Conservation (phyloP, 2,888 invertebrate genomes). For the Morpho helenor region DNA sequence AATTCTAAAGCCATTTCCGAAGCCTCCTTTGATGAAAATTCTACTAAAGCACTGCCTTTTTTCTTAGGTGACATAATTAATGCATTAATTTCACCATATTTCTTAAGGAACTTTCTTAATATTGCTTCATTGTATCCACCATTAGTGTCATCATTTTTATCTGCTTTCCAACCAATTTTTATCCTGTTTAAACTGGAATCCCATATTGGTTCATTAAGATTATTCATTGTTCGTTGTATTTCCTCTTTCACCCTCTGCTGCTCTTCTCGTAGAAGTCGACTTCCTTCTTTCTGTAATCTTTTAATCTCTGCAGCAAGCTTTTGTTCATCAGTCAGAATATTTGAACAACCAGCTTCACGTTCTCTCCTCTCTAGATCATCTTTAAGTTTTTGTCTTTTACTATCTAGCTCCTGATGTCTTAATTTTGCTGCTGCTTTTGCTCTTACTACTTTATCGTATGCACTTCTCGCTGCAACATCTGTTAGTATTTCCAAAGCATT, state of each 20-base stretch:
- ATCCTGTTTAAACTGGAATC: slow-evolving; percentile 82
- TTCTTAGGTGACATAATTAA: slow-evolving; percentile 87
- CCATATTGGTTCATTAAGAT: slow-evolving; percentile 58
- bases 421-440: slow-evolving; percentile 90
- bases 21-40: slow-evolving; percentile 84
- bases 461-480: slow-evolving; percentile 88
- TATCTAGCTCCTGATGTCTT: slow-evolving; percentile 87
- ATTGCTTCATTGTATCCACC: slow-evolving; percentile 86
- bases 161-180: slow-evolving; percentile 90
- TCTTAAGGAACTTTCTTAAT: slow-evolving; percentile 84
- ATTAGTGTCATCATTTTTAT: slow-evolving; percentile 82
- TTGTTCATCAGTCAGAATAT: slow-evolving; percentile 75
- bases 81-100: slow-evolving; percentile 89
- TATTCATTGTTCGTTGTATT: slow-evolving; percentile 79
- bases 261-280: slow-evolving; percentile 85
- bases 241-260: slow-evolving; percentile 82
- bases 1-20: slow-evolving; percentile 81
- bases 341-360: slow-evolving; percentile 59
- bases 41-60: slow-evolving; percentile 91
- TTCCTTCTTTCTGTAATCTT: slow-evolving; percentile 91
- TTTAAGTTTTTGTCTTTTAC: slow-evolving; percentile 92
- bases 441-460: slow-evolving; percentile 92
- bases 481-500: slow-evolving; percentile 92
- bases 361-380: slow-evolving; percentile 94
- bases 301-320: slow-evolving; percentile 86